A percentile compares a stretch with the other conserved stretches of the same genome.
Evolutionary conservation across 2,797 vertebrate species (phyloP).

Genomic region (Sebastes kiyomatsui): DNA sequence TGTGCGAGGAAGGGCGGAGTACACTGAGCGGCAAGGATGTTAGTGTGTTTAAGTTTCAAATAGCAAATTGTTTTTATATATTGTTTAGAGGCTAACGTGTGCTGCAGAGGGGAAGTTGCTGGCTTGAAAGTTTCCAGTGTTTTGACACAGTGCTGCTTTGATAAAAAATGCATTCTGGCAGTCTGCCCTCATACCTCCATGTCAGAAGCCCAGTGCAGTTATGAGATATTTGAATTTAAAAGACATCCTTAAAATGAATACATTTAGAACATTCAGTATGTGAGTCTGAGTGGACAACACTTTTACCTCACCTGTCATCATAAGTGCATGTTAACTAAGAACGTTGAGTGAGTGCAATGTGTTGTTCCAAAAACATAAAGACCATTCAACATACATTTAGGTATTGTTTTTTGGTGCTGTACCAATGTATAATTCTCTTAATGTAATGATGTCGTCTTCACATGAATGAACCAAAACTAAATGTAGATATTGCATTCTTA

Average conservation of each 20-base stretch:
- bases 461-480: background rate
- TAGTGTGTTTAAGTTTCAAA: constrained; percentile 56
- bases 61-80: constrained; percentile 50
- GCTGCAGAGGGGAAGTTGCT: constrained; percentile 10
- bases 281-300: background rate
- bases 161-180: constrained; percentile 32
- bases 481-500: background rate
- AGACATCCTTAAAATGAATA: constrained; percentile 14
- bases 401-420: background rate
- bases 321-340: background rate
- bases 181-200: background rate
- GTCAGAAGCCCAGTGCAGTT: background rate
- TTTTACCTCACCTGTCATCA: constrained; percentile 8
- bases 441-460: background rate
- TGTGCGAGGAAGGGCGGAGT: constrained; percentile 33
- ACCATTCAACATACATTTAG: background rate
- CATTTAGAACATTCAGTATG: background rate
- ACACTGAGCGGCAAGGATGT: constrained; percentile 29
- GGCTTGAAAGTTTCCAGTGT: constrained; percentile 20
- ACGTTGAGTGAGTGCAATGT: background rate
- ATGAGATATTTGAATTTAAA: constrained; percentile 13
- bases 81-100: constrained; percentile 37
- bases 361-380: background rate
- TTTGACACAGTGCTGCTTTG: constrained; percentile 27
- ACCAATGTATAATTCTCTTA: background rate